Evolutionary conservation across 2,888 invertebrate genomes (phyloP), one percentile per base, ranked within the genome.

Genomic region (Allacma fusca): DNA sequence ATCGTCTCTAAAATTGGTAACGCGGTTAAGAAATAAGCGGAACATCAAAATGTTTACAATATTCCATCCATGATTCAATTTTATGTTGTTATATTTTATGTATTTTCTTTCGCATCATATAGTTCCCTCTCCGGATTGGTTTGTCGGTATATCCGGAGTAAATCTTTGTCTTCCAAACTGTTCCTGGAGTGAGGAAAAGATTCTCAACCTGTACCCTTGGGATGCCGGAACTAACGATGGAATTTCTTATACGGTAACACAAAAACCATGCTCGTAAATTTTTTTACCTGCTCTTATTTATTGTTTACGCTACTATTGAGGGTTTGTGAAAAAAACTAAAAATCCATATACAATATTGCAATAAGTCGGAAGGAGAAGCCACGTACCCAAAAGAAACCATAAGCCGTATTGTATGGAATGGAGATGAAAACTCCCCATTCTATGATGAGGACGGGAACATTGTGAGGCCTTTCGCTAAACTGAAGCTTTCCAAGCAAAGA

Each of bases 101-200:
- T n/a, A n/a, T n/a, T n/a, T n/a, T n/a, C n/a, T 40, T 13, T 40
- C 13, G 40, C 7, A 40, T n/a, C 71, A 59, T 75, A 12, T 68
- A 86, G 86, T 95, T 79, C 98, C 98, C 0, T 97, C 97, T 0
- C 98, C 98, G 0, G 98, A 98, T 87, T 98, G 98, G 98, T 93
- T 97, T 76, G 94, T 97, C 0, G 98, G 98, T 0, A 93, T 98
- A 0, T 95, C 95, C 0, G 93, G 93, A 0, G 87, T 98, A 82
- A 96, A 98, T 86, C 89, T 98, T 1, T 98, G 98, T 86, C 90
- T 93, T 78, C 86, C 89, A 19, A 96, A 98, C 87, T 97, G 98
- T 86, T 92, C 94, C 0, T 98, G 98, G 98, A 90, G 92, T 0
- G 92, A 91, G 80, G 91, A 92, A 62, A 91, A 93, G 85, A 90